phyloP scores from a whole-genome alignment of 1,140 invertebrate genomes.

The Meloidogyne hapla region DNA sequence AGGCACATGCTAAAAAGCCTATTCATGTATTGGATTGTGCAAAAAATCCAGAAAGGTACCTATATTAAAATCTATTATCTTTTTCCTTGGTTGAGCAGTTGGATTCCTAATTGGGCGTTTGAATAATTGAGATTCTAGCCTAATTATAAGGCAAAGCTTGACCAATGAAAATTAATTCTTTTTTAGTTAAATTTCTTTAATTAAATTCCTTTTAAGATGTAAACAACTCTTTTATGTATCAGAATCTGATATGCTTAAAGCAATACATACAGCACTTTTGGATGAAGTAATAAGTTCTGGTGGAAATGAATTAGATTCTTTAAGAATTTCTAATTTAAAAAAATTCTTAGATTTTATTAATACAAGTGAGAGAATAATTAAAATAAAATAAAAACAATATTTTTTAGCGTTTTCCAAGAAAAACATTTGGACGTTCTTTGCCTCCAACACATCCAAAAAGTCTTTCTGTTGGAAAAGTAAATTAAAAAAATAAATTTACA shows the following conservation, averaged over 20 bases:
- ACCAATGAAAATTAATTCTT: no score
- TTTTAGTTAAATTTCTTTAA: neutral
- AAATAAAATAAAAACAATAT: neutral
- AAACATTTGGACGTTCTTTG: slow-evolving; percentile 23
- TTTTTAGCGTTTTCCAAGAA: slow-evolving; percentile 30
- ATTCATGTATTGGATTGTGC: slow-evolving; percentile 36
- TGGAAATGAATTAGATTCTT: slow-evolving; percentile 43
- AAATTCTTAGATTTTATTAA: slow-evolving; percentile 55
- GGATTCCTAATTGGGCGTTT: no score
- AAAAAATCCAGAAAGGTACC: slow-evolving; percentile 42
- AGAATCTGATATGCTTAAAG: slow-evolving; percentile 63
- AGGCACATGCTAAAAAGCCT: slow-evolving; percentile 26
- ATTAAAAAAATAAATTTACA: neutral
- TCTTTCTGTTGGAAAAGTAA: slow-evolving; percentile 24
- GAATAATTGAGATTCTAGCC: no score
- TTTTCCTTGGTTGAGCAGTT: no score
- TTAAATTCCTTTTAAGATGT: slow-evolving; percentile 28
- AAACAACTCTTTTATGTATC: slow-evolving; percentile 57
- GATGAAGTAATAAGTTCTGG: slow-evolving; percentile 54
- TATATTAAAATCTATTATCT: no score
- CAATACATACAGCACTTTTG: slow-evolving; percentile 51
- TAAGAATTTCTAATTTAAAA: slow-evolving; percentile 52
- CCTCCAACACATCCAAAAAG: slow-evolving; percentile 25
- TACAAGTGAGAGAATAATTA: slow-evolving; percentile 44
- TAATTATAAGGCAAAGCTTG: no score